phyloP scores from a whole-genome alignment of 2,797 vertebrate species.

The Myotis daubentonii region DNA sequence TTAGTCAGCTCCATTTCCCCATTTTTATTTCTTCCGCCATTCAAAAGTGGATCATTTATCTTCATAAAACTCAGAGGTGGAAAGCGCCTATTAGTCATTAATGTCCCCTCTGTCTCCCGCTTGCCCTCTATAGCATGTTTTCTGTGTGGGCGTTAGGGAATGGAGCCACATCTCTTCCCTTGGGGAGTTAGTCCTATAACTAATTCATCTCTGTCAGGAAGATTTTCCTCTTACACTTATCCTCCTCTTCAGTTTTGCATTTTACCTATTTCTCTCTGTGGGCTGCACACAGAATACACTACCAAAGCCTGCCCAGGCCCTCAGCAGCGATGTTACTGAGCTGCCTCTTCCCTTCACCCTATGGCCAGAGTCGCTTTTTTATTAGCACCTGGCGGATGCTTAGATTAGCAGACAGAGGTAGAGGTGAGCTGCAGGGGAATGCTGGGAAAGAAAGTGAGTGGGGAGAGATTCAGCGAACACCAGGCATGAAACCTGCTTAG shows the following conservation, averaged over 20 bases:
- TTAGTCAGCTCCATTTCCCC: neutral
- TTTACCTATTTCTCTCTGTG: neutral
- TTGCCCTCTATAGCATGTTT: neutral
- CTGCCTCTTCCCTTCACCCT: neutral
- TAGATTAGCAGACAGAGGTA: neutral
- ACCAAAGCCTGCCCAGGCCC: neutral
- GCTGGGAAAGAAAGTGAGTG: neutral
- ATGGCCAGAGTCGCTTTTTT: neutral
- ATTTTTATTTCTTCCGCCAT: constrained; percentile 23
- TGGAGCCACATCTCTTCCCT: neutral
- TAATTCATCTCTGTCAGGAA: constrained; percentile 41
- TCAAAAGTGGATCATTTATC: constrained; percentile 52
- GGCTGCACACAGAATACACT: neutral
- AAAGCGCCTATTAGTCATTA: constrained; percentile 6
- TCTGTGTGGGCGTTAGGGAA: neutral
- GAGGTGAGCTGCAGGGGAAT: neutral
- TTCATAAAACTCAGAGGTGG: constrained; percentile 51
- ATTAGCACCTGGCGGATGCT: neutral
- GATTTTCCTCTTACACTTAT: constrained; percentile 23
- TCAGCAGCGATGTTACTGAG: neutral
- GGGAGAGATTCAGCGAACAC: neutral
- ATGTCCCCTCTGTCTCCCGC: neutral
- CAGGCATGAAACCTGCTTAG: neutral
- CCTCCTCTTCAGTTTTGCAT: constrained; percentile 19
- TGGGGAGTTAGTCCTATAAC: neutral